Conservation (phyloP, 2,888 invertebrate species). For the Teleogryllus oceanicus region DNA sequence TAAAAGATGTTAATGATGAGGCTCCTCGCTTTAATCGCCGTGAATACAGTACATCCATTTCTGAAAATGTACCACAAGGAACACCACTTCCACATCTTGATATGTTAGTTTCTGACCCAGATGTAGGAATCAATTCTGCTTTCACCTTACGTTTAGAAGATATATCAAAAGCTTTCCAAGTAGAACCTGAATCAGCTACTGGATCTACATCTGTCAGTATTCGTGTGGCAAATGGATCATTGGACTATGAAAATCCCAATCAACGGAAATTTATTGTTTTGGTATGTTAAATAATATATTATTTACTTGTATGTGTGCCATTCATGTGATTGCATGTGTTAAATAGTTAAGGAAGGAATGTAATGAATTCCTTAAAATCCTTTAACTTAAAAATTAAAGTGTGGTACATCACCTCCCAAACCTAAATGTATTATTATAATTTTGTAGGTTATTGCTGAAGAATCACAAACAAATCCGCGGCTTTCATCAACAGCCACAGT, state of each 20-base stretch:
- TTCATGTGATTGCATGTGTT: too few relatives aligned
- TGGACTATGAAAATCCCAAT: constrained; percentile 89
- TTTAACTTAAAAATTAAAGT: background rate
- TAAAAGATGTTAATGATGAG: constrained; percentile 86
- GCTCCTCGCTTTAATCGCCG: constrained; percentile 78
- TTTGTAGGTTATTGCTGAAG: constrained; percentile 32
- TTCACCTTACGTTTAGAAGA: constrained; percentile 77
- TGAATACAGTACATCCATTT: constrained; percentile 75
- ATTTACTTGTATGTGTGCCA: background rate
- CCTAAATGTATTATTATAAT: background rate
- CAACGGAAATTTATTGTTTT: constrained; percentile 85
- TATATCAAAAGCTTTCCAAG: constrained; percentile 75
- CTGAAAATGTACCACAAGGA: constrained; percentile 77
- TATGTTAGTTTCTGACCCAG: constrained; percentile 82
- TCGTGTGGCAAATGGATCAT: constrained; percentile 69
- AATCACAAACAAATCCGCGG: constrained; percentile 28
- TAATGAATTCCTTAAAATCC: background rate
- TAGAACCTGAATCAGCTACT: constrained; percentile 74
- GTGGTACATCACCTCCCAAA: background rate
- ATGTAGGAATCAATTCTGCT: constrained; percentile 79
- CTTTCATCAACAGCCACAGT: constrained; percentile 77
- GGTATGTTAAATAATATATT: constrained; percentile 49
- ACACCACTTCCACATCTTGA: constrained; percentile 77
- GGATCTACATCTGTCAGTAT: constrained; percentile 81
- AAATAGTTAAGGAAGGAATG: too few relatives aligned